phyloP scores from a whole-genome alignment of 2,888 invertebrate species.

The Conistra vaccinii region DNA sequence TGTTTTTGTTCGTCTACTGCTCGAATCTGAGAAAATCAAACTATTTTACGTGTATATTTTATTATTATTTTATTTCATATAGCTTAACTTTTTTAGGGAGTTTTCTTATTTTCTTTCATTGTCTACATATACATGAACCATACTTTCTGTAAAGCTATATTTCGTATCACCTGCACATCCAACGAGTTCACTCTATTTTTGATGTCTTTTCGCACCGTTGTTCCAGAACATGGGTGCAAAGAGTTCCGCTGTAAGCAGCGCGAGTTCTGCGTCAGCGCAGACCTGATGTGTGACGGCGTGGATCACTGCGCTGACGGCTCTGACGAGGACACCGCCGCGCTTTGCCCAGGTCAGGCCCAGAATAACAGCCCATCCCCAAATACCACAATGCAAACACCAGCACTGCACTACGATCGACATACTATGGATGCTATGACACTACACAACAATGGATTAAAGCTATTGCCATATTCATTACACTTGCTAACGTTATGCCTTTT shows the following conservation, averaged over 20 bases:
- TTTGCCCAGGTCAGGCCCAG: constrained; percentile 94
- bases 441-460: not conserved
- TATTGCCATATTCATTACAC: constrained; percentile 12
- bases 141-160: not conserved
- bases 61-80: not conserved
- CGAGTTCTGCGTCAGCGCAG: constrained; percentile 97
- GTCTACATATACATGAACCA: constrained; percentile 3
- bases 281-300: constrained; percentile 97
- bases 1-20: not conserved
- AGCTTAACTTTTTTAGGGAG: not conserved
- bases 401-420: constrained; percentile 5
- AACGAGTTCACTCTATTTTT: constrained; percentile 61
- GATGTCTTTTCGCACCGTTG: constrained; percentile 68
- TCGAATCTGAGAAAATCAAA: too few relatives aligned
- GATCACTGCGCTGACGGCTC: constrained; percentile 98
- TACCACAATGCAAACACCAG: constrained; percentile 3
- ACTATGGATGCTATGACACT: not conserved
- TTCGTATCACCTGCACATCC: constrained; percentile 20
- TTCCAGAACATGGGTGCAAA: constrained; percentile 96
- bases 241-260: constrained; percentile 96
- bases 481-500: constrained; percentile 13
- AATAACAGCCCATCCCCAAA: constrained; percentile 1
- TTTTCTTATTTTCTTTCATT: not conserved
- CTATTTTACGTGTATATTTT: not conserved
- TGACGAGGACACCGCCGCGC: constrained; percentile 96